Percentiles rank a stretch among this genome's conserved stretches.
These are phyloP conservation scores for Styela clava DNA, from an alignment of 23 tunicate genomes.

Conservation along the genomic window DNA sequence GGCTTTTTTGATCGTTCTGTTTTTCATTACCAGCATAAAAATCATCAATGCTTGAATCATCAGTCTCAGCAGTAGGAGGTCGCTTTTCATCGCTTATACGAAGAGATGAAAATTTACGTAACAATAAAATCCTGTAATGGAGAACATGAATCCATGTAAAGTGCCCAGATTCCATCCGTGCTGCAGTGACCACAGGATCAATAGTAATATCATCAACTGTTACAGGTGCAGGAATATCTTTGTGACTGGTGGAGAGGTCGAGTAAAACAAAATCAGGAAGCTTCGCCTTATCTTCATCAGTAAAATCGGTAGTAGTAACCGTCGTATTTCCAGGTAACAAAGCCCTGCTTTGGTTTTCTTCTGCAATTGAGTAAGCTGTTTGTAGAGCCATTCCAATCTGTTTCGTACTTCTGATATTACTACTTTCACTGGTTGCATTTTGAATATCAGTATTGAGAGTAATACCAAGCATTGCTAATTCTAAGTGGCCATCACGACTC, in stretches of 20 bases:
- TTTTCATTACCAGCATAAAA: constrained; percentile 22
- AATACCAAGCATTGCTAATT: constrained; percentile 29
- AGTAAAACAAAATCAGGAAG: constrained; percentile 67
- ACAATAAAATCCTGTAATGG: constrained; percentile 51
- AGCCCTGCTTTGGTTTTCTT: constrained; percentile 41
- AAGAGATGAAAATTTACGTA: constrained; percentile 36
- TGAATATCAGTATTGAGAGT: constrained; percentile 5
- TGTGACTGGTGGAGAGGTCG: constrained; percentile 58
- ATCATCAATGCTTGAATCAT: constrained; percentile 5
- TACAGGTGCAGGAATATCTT: constrained; percentile 20
- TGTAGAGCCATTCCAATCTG: constrained; percentile 46
- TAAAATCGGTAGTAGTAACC: constrained; percentile 41
- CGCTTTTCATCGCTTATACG: constrained; percentile 5
- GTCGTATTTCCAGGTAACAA: constrained; percentile 65
- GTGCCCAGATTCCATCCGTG: constrained; percentile 19
- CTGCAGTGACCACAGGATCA: constrained; percentile 38
- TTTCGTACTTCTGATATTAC: background rate
- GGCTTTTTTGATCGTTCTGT: constrained; percentile 22
- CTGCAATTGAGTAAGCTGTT: constrained; percentile 42
- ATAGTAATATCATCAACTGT: constrained; percentile 40
- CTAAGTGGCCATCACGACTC: constrained; percentile 10
- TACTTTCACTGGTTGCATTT: background rate
- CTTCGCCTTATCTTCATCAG: constrained; percentile 40
- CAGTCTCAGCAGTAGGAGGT: constrained; percentile 21
- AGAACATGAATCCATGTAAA: constrained; percentile 74